These are phyloP conservation scores for Cacatua alba DNA, from an alignment of 2,113 vertebrate species.

Conservation along the genomic window DNA sequence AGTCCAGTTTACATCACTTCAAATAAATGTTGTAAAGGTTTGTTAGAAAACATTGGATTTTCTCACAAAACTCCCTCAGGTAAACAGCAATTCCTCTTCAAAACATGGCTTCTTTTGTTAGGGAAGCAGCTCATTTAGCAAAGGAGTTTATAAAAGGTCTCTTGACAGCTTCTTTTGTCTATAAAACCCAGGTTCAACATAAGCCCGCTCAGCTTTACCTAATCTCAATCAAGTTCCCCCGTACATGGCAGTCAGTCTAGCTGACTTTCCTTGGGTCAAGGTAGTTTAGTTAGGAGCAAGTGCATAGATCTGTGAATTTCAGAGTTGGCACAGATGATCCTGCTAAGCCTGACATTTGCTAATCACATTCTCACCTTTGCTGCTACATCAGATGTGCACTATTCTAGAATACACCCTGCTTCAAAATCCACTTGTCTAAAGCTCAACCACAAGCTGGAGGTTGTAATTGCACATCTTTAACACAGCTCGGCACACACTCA, in stretches of 20 bases:
- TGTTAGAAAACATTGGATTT: constrained; percentile 23
- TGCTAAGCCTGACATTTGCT: neutral
- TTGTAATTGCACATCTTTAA: neutral
- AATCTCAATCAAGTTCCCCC: neutral
- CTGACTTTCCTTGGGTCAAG: neutral
- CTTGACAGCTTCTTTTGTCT: neutral
- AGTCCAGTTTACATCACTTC: constrained; percentile 95
- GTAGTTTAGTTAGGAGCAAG: neutral
- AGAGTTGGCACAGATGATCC: neutral
- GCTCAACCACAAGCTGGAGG: neutral
- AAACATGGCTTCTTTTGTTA: neutral
- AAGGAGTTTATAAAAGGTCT: neutral
- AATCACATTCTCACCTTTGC: neutral
- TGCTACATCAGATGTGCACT: neutral
- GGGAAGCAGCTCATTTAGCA: neutral
- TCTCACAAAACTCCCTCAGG: neutral
- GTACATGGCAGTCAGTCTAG: neutral
- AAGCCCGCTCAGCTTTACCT: neutral
- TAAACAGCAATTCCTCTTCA: neutral
- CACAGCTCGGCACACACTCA: neutral
- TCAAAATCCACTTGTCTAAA: neutral
- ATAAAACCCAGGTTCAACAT: neutral
- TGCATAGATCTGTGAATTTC: neutral
- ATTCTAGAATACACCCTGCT: neutral
- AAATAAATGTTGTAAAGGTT: constrained; percentile 57